phyloP scores from a whole-genome alignment of 2,797 vertebrate genomes.

The Margarornis squamiger region DNA sequence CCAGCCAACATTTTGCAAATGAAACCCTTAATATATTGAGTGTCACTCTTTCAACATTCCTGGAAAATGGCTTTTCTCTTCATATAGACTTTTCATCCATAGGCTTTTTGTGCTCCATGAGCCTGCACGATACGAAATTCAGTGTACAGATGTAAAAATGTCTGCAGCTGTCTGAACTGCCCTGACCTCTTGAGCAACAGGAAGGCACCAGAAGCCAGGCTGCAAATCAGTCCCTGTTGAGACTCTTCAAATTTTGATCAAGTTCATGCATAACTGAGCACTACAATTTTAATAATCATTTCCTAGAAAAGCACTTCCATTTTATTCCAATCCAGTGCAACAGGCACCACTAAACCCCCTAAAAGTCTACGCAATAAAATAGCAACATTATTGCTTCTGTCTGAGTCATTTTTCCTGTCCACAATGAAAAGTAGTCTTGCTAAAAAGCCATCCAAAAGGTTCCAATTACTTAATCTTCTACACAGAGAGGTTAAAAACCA shows the following conservation, averaged over 20 bases:
- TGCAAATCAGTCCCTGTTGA: not conserved
- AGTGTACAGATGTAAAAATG: not conserved
- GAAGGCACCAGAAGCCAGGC: not conserved
- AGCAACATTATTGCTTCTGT: not conserved
- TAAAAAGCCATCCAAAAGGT: constrained; percentile 9
- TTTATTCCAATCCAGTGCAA: not conserved
- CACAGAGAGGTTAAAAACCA: not conserved
- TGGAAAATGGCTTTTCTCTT: not conserved
- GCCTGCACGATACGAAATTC: not conserved
- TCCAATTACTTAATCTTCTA: constrained; percentile 48
- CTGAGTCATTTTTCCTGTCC: not conserved
- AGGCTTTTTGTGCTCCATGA: not conserved
- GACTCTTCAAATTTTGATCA: not conserved
- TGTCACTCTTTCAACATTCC: not conserved
- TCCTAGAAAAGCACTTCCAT: not conserved
- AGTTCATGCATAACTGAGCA: not conserved
- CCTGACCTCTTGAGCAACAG: not conserved
- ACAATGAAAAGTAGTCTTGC: constrained; percentile 20
- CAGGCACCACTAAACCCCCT: not conserved
- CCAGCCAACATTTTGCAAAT: not conserved
- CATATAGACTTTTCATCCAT: not conserved
- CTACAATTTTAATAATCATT: not conserved
- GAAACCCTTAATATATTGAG: not conserved
- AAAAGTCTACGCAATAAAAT: not conserved
- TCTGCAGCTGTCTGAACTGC: not conserved